Evolutionary conservation across 2,797 vertebrate genomes (phyloP), one percentile per base, ranked within the genome.

Genomic region (Sardinella longiceps): DNA sequence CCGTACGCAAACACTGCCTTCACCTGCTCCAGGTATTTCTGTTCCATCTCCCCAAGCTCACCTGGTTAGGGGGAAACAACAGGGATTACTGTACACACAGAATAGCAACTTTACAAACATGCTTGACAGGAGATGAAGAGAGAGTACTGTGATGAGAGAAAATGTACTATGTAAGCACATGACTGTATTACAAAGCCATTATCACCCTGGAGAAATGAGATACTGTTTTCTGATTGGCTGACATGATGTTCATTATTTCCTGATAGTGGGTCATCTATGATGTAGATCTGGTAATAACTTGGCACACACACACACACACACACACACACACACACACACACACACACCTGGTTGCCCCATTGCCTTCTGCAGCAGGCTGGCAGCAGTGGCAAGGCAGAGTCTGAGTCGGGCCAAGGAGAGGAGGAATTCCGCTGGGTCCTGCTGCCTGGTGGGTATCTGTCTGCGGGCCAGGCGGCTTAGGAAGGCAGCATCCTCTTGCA

Each of bases 391-490:
- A 86, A 95, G 86, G 80, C 91, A 94, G 0, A 91, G 87, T n/a
- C 92, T 89, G 51, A 96, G 91, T 18, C 45, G 86, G 85, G 93
- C 94, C 0, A 87, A 81, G 88, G 84, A 89, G 77, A 94, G 93
- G 82, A 96, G 90, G 89, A 95, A 95, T 88, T 94, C 93, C 0
- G 91, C 91, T 0, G 94, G 93, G 43, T 94, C 93, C 2, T 91
- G 86, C 5, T 84, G 81, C 60, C 89, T 83, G 51, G 70, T 83
- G 4, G 91, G 84, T 15, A 86, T 93, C 89, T 93, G 93, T 39
- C 87, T 90, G 80, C 92, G 90, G 82, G 90, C 91, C 0, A 94
- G 5, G 46, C 94, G 89, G 89, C 93, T 89, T 81, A 95, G 90
- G 86, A 96, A 95, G 0, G 15, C 45, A 1, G 85, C 83, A 0